Evolutionary conservation across 2,113 vertebrate genomes (phyloP).

Genomic region (Phalacrocorax aristotelis): DNA sequence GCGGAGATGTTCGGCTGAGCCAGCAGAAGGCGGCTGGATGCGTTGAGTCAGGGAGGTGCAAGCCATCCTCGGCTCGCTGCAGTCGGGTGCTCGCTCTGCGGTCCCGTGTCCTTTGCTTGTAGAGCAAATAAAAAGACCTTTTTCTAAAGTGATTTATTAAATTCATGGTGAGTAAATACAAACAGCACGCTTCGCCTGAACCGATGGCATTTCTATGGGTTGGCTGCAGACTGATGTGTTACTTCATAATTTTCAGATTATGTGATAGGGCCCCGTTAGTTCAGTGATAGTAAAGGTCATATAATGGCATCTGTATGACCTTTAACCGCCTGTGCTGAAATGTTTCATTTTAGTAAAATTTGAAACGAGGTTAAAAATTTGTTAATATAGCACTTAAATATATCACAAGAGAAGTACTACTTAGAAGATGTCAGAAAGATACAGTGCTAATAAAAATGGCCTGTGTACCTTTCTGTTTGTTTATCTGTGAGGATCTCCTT

Average conservation of each 20-base stretch:
- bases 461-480: not conserved
- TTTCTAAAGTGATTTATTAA: not conserved
- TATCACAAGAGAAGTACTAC: accelerated
- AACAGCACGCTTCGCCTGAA: not conserved
- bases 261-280: accelerated
- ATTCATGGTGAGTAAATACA: not conserved
- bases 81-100: accelerated
- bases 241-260: accelerated
- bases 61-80: not conserved
- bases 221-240: not conserved
- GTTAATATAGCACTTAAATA: not conserved
- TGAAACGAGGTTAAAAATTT: not conserved
- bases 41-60: not conserved
- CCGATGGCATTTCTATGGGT: not conserved
- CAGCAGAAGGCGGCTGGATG: not conserved
- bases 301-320: not conserved
- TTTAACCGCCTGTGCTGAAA: not conserved
- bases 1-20: not conserved
- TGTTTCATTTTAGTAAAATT: accelerated
- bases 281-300: not conserved
- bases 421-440: not conserved
- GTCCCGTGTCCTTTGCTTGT: not conserved
- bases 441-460: not conserved
- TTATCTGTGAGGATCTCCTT: not conserved
- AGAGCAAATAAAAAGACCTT: not conserved